Evolutionary conservation across 2,113 vertebrate species (phyloP), one percentile per base, ranked within the genome.

Genomic region (Oreotrochilus melanogaster): DNA sequence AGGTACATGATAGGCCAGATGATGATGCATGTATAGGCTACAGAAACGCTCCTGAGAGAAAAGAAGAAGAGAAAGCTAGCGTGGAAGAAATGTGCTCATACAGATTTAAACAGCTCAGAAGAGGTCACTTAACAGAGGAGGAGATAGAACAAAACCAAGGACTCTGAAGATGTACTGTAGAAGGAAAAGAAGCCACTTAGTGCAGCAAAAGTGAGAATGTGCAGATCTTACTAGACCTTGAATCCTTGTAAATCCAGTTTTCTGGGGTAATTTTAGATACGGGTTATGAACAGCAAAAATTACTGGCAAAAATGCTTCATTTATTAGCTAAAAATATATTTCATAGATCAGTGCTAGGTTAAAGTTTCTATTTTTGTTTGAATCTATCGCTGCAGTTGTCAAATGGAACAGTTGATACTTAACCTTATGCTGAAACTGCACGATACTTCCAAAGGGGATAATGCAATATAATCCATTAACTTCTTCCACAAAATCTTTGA

Each of bases 121-220:
- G 61, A 93, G 23, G 42, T 69, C 17, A 1, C 14, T 64, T 92
- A 50, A 81, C 7, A 91, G 51, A 76, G 35, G 16, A 82, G 42
- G 60, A 94, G 88, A 78, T 18, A 75, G 70, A 91, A 33, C 23
- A 91, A 95, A 92, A 35, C 30, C 54, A 84, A 19, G 56, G 79
- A 78, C 23, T 11, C 30, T 93, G 23, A 79, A 79, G 50, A 81
- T 14, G 31, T 37, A 64, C 35, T 53, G 72, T 47, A 51, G 15
- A 65, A 19, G 43, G 27, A 80, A 93, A 95, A 69, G 16, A 80
- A 76, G 24, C 3, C 50, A 56, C 16, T 53, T 25, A 4, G 0
- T 30, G 12, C 21, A 67, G 35, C 48, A 78, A 62, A 85, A 69
- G 33, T 54, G 79, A 67, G 42, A 89, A 61, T 33, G 19, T 56